Evolutionary conservation across 2,797 vertebrate species (phyloP).

Genomic region (Arrhamphus sclerolepis): DNA sequence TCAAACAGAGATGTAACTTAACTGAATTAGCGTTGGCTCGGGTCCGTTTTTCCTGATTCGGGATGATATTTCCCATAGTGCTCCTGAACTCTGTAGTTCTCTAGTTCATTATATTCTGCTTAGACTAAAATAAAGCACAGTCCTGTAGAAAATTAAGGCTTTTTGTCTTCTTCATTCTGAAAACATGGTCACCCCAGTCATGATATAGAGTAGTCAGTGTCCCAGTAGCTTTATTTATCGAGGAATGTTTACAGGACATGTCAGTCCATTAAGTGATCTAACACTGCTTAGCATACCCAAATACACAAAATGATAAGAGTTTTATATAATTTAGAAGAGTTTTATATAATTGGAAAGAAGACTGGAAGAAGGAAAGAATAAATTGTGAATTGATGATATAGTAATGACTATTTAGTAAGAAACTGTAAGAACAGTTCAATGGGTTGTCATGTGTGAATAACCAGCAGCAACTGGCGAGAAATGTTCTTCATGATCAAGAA

Average conservation of each 20-base stretch:
- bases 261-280: slow-evolving; percentile 83
- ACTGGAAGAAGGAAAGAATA: slow-evolving; percentile 77
- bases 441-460: slow-evolving; percentile 56
- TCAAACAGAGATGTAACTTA: slow-evolving; percentile 83
- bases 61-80: slow-evolving; percentile 82
- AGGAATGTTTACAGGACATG: slow-evolving; percentile 77
- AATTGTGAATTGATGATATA: slow-evolving; percentile 82
- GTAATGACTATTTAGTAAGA: slow-evolving; percentile 81
- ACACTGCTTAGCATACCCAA: slow-evolving; percentile 80
- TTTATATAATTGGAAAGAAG: slow-evolving; percentile 81
- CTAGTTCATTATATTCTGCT: slow-evolving; percentile 89
- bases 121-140: slow-evolving; percentile 90
- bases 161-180: slow-evolving; percentile 67
- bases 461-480: slow-evolving; percentile 27
- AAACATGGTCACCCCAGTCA: slow-evolving; percentile 19
- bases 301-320: slow-evolving; percentile 81
- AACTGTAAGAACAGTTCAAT: too few relatives aligned
- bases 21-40: slow-evolving; percentile 76
- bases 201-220: slow-evolving; percentile 58
- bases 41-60: slow-evolving; percentile 77
- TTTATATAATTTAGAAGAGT: too few relatives aligned
- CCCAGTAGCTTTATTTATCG: slow-evolving; percentile 60
- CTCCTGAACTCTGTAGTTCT: slow-evolving; percentile 88
- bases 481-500: too few relatives aligned
- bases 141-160: slow-evolving; percentile 83